Evolutionary conservation across 2,797 vertebrate genomes (phyloP), one percentile per base, ranked within the genome.

Genomic region (Leptatherina wallacei): DNA sequence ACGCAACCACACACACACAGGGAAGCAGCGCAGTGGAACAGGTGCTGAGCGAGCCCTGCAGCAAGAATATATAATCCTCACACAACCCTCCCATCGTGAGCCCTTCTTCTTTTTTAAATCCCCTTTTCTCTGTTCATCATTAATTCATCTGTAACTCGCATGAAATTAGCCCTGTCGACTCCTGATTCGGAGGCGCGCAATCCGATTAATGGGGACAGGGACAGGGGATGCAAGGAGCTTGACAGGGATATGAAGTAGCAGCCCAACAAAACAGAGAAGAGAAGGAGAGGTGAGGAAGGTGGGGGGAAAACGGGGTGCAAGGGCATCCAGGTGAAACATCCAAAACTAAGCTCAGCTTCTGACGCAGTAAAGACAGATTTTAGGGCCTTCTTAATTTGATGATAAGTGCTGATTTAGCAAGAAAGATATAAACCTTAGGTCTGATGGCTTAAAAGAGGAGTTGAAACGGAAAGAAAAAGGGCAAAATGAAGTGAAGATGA

Each of bases 81-180:
- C 80, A 72, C 84, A 81, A 85, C 72, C 77, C 77, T 85, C 89
- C 90, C 87, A 88, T 90, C 69, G 65, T 90, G 85, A 87, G 85
- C 78, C 73, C 76, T 63, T 77, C 88, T 91, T 73, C 83, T 75
- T 84, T 47, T 80, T 77, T 83, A 88, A 93, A 93, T 90, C 89
- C 88, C 88, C 80, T 78, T 91, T 92, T 88, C 88, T 68, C 75
- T 73, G 65, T 85, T 91, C 92, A 91, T 93, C 90, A 92, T 91
- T 94, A 91, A 93, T 93, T 94, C 90, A 90, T 87, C 90, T 90
- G 88, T 89, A 91, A 89, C 88, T 85, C 55, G 83, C 84, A 89
- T 94, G 90, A 93, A 94, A 94, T 94, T 92, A 93, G 90, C 89
- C 88, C 78, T 60, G 92, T 87, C 83, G 77, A 81, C 89, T 86